Evolutionary conservation across 2,797 vertebrate species (phyloP), one percentile per base, ranked within the genome.

Genomic region (Arrhamphus sclerolepis): DNA sequence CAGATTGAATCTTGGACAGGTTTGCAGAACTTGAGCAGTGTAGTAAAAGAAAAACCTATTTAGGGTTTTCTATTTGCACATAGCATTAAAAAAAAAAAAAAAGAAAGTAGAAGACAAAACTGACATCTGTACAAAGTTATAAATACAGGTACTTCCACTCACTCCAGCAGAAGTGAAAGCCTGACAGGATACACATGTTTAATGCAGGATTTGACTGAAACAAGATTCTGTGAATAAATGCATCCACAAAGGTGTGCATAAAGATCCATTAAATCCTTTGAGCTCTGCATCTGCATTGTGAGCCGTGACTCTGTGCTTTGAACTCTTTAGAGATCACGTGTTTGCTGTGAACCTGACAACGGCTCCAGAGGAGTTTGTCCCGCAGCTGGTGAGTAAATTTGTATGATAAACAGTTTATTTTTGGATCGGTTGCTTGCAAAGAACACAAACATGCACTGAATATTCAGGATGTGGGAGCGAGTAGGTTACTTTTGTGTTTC

Each of bases 331-430:
- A 89, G 96, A 98, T 89, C 96, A 98, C 77, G 96, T 98, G 87
- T 98, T 98, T 66, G 95, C 95, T 0, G 93, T 98, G 59, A 98
- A 97, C 76, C 93, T 98, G 83, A 96, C 94, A 39, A 94, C 93
- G 34, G 89, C 94, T 42, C 91, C 91, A 8, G 92, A 95, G 71
- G 89, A 92, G 84, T 92, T 98, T 26, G 82, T 89, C 40, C 95
- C 95, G 38, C 96, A 92, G 85, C 94, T 92, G 93, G 96, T 98
- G 87, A 94, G 92, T 82, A 1, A 9, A 41, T 39, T 51, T 2
- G 13, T 3, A 17, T 4, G 7, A 47, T 47, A 18, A 58, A 48
- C 29, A 31, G 42, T 49, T 62, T 72, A 66, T 61, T 61, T 56
- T 52, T 46, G 44, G 49, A 14, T 54, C 19, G 48, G 21, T 52